Conservation (phyloP, 2,113 vertebrate species). For the Ailuropoda melanoleuca region DNA sequence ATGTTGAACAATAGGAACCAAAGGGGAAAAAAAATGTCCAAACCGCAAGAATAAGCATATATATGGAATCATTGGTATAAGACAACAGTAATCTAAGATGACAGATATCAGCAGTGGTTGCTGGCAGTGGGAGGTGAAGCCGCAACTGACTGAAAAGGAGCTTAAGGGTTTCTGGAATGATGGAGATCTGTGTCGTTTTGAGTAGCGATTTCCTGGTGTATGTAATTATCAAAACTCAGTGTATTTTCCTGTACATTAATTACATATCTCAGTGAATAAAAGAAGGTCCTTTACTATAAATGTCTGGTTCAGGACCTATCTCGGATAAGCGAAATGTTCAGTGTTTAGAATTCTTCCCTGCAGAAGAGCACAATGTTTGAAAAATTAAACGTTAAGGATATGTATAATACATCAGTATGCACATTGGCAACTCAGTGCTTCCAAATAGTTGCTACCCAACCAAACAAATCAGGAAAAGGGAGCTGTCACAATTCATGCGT, state of each 20-base stretch:
- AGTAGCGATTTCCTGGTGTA: neutral
- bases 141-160: neutral
- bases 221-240: neutral
- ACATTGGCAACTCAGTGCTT: neutral
- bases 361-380: neutral
- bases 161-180: neutral
- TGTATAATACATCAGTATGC: neutral
- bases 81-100: neutral
- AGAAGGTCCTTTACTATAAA: neutral
- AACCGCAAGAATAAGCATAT: neutral
- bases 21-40: neutral
- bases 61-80: neutral
- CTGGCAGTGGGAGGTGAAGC: neutral
- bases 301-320: neutral
- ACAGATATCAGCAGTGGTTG: neutral
- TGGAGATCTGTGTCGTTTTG: neutral
- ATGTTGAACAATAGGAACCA: neutral
- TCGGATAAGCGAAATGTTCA: neutral
- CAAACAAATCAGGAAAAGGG: neutral
- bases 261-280: neutral
- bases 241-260: neutral
- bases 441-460: neutral
- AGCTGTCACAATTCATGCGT: too few relatives aligned
- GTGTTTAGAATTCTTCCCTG: neutral
- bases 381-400: neutral